Percentiles rank a stretch among this genome's conserved stretches.
These are phyloP conservation scores for Glomeris maerens DNA, from an alignment of 1,140 invertebrate genomes.

Conservation along the genomic window DNA sequence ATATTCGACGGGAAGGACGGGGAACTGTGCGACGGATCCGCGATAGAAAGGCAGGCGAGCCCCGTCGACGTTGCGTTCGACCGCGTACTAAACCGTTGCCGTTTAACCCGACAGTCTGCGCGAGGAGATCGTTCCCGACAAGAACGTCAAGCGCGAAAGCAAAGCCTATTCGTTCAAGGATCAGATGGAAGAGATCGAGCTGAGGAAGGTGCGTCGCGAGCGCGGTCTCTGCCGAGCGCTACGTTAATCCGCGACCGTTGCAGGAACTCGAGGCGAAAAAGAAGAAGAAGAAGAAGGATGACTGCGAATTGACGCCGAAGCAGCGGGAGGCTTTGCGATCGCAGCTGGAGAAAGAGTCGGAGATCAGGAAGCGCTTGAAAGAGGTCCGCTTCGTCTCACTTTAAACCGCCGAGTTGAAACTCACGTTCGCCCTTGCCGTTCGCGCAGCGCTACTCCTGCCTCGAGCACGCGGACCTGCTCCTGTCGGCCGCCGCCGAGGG, in stretches of 20 bases:
- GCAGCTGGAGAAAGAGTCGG: constrained; percentile 71
- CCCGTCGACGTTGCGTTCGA: too few relatives aligned
- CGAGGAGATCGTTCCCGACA: constrained; percentile 37
- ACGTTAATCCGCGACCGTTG: not conserved
- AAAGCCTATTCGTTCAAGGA: constrained; percentile 96
- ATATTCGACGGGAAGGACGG: constrained; percentile 78
- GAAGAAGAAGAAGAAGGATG: constrained; percentile 57
- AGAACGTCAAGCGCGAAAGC: constrained; percentile 89
- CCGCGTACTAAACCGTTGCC: too few relatives aligned
- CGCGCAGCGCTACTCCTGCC: constrained; percentile 43
- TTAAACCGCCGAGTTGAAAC: not conserved
- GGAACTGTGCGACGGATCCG: constrained; percentile 76
- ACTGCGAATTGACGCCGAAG: constrained; percentile 65
- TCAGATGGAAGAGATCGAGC: constrained; percentile 83
- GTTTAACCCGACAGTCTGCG: constrained; percentile 29
- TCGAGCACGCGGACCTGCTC: constrained; percentile 46
- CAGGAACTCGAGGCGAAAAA: constrained; percentile 76
- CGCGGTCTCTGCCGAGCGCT: not conserved
- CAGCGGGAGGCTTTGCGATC: constrained; percentile 81
- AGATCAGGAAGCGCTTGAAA: constrained; percentile 50
- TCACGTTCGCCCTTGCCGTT: constrained; percentile 9
- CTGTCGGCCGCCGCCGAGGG: constrained; percentile 45
- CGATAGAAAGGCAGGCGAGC: constrained; percentile 64
- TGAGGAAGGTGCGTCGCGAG: constrained; percentile 44
- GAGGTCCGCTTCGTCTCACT: constrained; percentile 30